Evolutionary conservation across 1,140 invertebrate genomes (phyloP), one percentile per base, ranked within the genome.

Genomic region (Gryllus bimaculatus): DNA sequence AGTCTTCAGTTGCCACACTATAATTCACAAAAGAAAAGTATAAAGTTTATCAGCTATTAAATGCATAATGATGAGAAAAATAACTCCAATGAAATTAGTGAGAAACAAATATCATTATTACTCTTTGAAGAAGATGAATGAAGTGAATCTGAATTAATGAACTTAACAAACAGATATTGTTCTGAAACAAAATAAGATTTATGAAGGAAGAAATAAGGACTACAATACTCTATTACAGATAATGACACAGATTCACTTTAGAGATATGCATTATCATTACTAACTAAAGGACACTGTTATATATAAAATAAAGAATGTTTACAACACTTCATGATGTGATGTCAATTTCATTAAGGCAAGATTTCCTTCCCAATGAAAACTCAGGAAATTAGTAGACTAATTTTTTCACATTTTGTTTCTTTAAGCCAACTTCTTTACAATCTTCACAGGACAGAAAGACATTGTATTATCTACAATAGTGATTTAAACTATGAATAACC

Each of bases 261-360:
- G 10, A 66, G 54, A 66, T 66, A 66, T 66, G 54, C 54, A 66
- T 66, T 39, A 39, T 39, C 5, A 39, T 39, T 39, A 39, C 26
- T 39, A 39, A 39, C 26, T 39, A 39, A 39, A 39, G 26, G 26
- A 39, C 26, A 66, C 18, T 66, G 54, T 66, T 1, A 66, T 18
- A 66, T 13, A 66, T 18, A 66, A 66, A 66, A 66, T 66, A 66
- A 66, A 66, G 54, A 39, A 39, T 39, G 26, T 39, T 39, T 66
- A 66, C 54, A 66, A 66, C 54, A 66, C 54, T 66, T 66, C 54
- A 66, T 66, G 54, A 66, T 66, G 54, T 66, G 54, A 66, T 66
- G 54, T 66, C 54, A 66, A 66, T 13, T 66, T 66, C 54, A 66
- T 66, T 66, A 66, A 66, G 54, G 54, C 54, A 66, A 66, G 54